Evolutionary conservation across 2,888 invertebrate genomes (phyloP).

Genomic region (Watsonalla cultraria): DNA sequence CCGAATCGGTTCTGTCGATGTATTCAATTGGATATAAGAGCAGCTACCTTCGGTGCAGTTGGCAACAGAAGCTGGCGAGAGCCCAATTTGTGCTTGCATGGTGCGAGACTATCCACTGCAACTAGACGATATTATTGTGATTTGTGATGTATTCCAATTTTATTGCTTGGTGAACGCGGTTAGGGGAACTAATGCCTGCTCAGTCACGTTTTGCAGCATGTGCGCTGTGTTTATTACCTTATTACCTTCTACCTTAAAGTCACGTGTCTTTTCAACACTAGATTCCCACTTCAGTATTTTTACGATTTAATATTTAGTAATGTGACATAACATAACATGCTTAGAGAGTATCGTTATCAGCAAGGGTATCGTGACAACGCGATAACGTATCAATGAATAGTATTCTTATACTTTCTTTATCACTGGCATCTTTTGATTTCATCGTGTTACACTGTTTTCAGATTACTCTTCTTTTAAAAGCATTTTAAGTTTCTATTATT

Average conservation of each 20-base stretch:
- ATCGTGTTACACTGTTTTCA: no score
- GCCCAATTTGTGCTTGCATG: constrained; percentile 56
- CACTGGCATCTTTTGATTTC: not conserved
- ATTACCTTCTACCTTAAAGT: not conserved
- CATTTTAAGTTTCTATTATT: not conserved
- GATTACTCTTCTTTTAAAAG: no score
- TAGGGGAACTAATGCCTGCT: constrained; percentile 29
- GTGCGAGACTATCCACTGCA: constrained; percentile 30
- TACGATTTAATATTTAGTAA: not conserved
- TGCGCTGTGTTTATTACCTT: constrained; percentile 3
- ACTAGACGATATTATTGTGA: constrained; percentile 42
- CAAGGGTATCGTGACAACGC: constrained; percentile 44
- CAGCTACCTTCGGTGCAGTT: constrained; percentile 51
- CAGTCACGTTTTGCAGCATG: constrained; percentile 16
- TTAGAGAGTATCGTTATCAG: constrained; percentile 42
- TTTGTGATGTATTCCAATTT: constrained; percentile 6
- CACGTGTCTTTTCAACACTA: constrained; percentile 13
- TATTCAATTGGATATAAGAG: constrained; percentile 47
- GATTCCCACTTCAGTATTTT: not conserved
- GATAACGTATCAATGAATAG: constrained; percentile 43
- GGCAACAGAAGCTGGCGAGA: constrained; percentile 54
- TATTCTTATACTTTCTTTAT: constrained; percentile 26
- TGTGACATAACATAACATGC: constrained; percentile 14
- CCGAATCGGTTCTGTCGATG: constrained; percentile 35
- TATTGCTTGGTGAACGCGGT: constrained; percentile 35